Evolutionary conservation across 2,797 vertebrate species (phyloP), one percentile per base, ranked within the genome.

Genomic region (Sebastes minor): DNA sequence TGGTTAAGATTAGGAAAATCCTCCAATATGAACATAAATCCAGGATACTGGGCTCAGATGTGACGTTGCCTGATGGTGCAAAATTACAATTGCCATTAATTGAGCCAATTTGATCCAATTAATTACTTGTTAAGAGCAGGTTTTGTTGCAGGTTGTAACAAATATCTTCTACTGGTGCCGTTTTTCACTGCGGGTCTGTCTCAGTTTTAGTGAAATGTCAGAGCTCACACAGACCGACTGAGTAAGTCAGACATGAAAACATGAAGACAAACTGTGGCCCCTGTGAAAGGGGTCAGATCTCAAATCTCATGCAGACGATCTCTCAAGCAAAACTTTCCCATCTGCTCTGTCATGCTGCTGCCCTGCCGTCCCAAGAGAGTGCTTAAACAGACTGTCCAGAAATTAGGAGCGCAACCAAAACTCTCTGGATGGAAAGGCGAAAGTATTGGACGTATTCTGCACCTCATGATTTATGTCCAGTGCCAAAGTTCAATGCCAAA

Each of bases 311-410:
- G 78, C 84, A 90, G 84, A 89, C 74, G 83, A 92, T 89, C 82
- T 74, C 60, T 1, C 18, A 61, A 86, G 90, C 85, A 82, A 72
- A 91, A 88, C 79, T 80, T 80, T 73, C 77, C 92, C 91, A 93
- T 93, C 93, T 92, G 91, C 84, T 88, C 57, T 1, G 35, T 74
- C 76, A 59, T 79, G 71, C 89, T 78, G 72, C 89, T 89, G 86
- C 78, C 32, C 59, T 8, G 12, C 18, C 1, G 22, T 84, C 93
- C 88, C 91, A 72, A 59, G 89, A 84, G 90, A 81, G 88, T 53
- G 82, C 87, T 93, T 93, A 94, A 93, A 90, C 93, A 92, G 92
- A 93, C 89, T 88, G 89, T 91, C 83, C 87, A 75, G 88, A 92
- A 88, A 89, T 92, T 86, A 92, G 82, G 67, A 85, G 76, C 16